These are phyloP conservation scores for Sebastiscus albofasciatus DNA, from an alignment of 2,797 vertebrate species.

Conservation along the genomic window DNA sequence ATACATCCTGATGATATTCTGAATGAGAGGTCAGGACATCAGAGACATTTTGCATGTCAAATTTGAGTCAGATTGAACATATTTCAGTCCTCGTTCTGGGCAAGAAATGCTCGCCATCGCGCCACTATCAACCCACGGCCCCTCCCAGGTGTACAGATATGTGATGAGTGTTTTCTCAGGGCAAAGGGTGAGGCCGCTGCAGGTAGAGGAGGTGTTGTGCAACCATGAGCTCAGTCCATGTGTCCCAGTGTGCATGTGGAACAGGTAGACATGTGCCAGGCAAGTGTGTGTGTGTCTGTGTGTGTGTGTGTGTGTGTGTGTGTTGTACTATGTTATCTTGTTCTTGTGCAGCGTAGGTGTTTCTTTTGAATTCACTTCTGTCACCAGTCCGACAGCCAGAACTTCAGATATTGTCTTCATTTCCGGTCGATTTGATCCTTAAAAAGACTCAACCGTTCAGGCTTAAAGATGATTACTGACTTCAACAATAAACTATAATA, in stretches of 20 bases:
- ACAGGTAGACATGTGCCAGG: slow-evolving; percentile 36
- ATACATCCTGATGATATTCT: background rate
- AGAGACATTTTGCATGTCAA: background rate
- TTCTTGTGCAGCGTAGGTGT: background rate
- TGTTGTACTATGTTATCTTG: slow-evolving; percentile 27
- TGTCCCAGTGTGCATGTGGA: slow-evolving; percentile 34
- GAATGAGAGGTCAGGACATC: background rate
- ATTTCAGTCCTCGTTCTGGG: background rate
- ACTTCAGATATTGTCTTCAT: too few species aligned
- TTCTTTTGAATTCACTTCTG: background rate
- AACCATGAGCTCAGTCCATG: slow-evolving; percentile 48
- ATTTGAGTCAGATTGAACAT: background rate
- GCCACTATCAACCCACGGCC: background rate
- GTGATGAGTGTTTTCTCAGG: slow-evolving; percentile 17
- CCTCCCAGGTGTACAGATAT: slow-evolving; percentile 20
- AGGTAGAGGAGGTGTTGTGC: slow-evolving; percentile 37
- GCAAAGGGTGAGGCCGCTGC: slow-evolving; percentile 37
- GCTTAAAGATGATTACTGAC: background rate
- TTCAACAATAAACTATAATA: background rate
- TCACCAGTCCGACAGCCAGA: background rate
- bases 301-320: slow-evolving; percentile 4
- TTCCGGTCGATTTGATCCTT: too few species aligned
- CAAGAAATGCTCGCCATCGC: background rate
- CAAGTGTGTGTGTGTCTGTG: slow-evolving; percentile 17
- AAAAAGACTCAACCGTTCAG: too few species aligned